Base-by-base conservation (phyloP, 2,113 vertebrate species). In the Scophthalmus maximus region DNA sequence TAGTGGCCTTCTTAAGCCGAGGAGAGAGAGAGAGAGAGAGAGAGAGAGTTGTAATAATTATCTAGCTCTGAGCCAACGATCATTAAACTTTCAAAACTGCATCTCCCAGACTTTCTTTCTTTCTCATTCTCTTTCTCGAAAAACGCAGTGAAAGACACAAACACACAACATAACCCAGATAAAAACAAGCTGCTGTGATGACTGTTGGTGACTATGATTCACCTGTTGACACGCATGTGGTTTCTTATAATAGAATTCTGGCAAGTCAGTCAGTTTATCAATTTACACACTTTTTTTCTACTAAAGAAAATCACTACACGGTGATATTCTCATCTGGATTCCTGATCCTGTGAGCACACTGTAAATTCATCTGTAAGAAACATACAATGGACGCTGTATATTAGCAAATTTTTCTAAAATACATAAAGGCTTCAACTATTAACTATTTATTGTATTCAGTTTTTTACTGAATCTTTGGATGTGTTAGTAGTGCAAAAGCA, bases 21-120 rank as follows among this genome's bases (percentile, higher is more conserved):
- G 49, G 15, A 23, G 44, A 22, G 18, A 9, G 12, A 27, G 29
- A 56, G 52, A 30, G 22, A 25, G 50, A 14, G 53, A 10, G 29
- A 29, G 47, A 42, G 66, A 63, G 51, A 79, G 2, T 68, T 47
- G 59, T 64, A 52, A 78, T 78, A 76, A 65, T 66, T 50, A n/a
- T 76, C 55, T 66, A 47, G 23, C 47, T 68, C 38, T 34, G 9
- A 57, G 17, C 25, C n/a, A 25, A 15, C 2, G n/a, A 68, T 71
- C 68, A 79, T 77, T 74, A 82, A 71, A 60, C 49, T 53, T 77
- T 77, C 14, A 75, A 32, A 23, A 44, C 34, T 38, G 49, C 56
- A 63, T 61, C 73, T 52, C 53, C 27, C 67, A 73, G 11, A 80
- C 62, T 69, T 71, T 63, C 30, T 15, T 6, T n/a, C 4, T 57